These are phyloP conservation scores for Crematogaster levior DNA, from an alignment of 2,888 invertebrate genomes.

Conservation along the genomic window DNA sequence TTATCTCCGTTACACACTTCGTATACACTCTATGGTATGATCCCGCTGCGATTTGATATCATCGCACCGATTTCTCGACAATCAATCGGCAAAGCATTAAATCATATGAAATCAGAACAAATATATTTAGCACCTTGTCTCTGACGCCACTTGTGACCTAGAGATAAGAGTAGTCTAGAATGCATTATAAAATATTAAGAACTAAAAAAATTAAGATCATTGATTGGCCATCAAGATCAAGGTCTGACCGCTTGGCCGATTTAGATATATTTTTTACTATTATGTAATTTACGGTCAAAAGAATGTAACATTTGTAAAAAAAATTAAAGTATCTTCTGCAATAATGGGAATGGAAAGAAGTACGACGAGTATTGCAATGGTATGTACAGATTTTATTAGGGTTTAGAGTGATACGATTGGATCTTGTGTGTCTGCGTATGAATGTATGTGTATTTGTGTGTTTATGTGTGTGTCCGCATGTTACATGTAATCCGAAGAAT, in stretches of 20 bases:
- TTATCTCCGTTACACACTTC: slow-evolving; percentile 15
- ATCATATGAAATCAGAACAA: neutral
- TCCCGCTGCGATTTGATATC: slow-evolving; percentile 2
- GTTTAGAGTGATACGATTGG: slow-evolving; percentile 80
- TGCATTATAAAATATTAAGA: neutral
- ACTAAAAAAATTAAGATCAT: no score
- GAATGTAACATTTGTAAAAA: no score
- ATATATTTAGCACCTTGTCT: neutral
- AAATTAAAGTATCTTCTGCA: neutral
- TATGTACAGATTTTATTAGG: slow-evolving; percentile 84
- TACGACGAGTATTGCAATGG: slow-evolving; percentile 77
- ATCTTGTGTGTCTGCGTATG: slow-evolving; percentile 66
- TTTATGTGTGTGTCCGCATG: slow-evolving; percentile 12
- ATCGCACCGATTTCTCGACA: slow-evolving; percentile 4
- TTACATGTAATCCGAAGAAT: slow-evolving; percentile 69
- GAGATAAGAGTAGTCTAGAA: neutral
- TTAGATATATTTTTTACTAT: no score
- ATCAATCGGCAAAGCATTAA: slow-evolving; percentile 2
- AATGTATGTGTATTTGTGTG: neutral
- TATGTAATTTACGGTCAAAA: no score
- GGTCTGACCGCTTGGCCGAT: no score
- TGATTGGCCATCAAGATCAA: no score
- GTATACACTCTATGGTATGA: neutral
- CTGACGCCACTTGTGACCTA: no score
- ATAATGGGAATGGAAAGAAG: neutral